Base-by-base conservation (phyloP, 1,140 invertebrate species). In the Drosophila arizonae region DNA sequence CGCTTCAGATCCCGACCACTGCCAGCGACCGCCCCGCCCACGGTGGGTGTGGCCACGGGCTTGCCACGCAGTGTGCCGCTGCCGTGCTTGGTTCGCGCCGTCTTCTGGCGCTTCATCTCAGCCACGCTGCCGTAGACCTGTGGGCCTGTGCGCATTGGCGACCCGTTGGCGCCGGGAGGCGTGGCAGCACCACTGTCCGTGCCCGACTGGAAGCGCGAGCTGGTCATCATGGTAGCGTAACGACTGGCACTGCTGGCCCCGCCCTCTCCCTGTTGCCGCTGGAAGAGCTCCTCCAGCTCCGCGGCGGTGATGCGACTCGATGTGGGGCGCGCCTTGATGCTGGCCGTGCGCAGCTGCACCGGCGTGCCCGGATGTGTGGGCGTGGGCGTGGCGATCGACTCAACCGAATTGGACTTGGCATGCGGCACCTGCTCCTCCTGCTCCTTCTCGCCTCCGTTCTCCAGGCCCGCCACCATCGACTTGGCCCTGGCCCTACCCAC, bases 51-150 rank as follows among this genome's bases (percentile, higher is more conserved):
- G 80, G 92, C 66, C 79, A 76, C 93, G 76, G 91, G 91, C 46
- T 92, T 91, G 17, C 85, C 91, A 11, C 90, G 88, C 5, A 92
- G 39, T 0, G 91, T 92, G 41, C 90, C 89, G 26, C 76, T 90
- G 54, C 81, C 85, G n/a, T 87, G 68, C 66, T 81, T 88, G 69
- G 75, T 90, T 28, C 90, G 77, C 26, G 96, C 94, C 92, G 90
- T 81, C 56, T 92, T 92, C 36, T 39, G 36, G 36, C 96, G 94
- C 92, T 98, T 98, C 97, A 98, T 98, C 92, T 98, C 97, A 0
- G 97, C 96, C 54, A 98, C 97, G 91, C 97, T 98, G 48, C 97
- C 96, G 24, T 98, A 98, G 26, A 98, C 97, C 4, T 92, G 70
- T 2, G 94, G 93, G 28, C 94, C 94, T 0, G 50, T 69, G 81